Conservation (phyloP, 2,113 vertebrate species). For the Neofelis nebulosa region DNA sequence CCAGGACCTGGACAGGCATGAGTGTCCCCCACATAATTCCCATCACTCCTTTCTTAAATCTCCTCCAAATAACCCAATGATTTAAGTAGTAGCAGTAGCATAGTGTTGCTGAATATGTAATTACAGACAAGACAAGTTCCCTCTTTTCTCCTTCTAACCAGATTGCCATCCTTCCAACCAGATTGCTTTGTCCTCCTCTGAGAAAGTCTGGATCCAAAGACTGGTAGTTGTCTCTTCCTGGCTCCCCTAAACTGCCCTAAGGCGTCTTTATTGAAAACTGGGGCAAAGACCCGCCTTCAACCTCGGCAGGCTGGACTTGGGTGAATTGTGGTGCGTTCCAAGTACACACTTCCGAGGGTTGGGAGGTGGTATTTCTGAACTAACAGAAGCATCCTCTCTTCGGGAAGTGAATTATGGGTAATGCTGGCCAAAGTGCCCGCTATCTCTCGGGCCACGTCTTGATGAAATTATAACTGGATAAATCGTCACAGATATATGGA, state of each 20-base stretch:
- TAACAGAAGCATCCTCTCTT: not conserved
- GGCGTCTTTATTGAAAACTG: not conserved
- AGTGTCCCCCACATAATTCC: not conserved
- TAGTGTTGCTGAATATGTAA: not conserved
- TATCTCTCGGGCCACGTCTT: not conserved
- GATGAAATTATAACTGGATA: not conserved
- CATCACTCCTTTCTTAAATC: not conserved
- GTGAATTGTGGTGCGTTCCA: not conserved
- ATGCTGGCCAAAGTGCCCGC: not conserved
- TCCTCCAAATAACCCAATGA: not conserved
- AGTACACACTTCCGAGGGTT: not conserved
- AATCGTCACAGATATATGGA: not conserved
- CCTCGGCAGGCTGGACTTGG: not conserved
- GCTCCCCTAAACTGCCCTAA: not conserved
- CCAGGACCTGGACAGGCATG: not conserved
- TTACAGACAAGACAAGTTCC: not conserved
- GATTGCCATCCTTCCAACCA: not conserved
- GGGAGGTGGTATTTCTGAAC: not conserved
- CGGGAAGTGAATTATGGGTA: not conserved
- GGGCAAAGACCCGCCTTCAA: not conserved
- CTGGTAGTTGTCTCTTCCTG: not conserved
- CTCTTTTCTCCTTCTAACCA: not conserved
- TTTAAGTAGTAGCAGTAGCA: not conserved
- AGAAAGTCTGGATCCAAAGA: not conserved
- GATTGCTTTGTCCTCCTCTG: not conserved